A percentile compares a stretch with the other conserved stretches of the same genome.
These are phyloP conservation scores for Halichoeres trimaculatus DNA, from an alignment of 2,113 vertebrate species.

Conservation along the genomic window DNA sequence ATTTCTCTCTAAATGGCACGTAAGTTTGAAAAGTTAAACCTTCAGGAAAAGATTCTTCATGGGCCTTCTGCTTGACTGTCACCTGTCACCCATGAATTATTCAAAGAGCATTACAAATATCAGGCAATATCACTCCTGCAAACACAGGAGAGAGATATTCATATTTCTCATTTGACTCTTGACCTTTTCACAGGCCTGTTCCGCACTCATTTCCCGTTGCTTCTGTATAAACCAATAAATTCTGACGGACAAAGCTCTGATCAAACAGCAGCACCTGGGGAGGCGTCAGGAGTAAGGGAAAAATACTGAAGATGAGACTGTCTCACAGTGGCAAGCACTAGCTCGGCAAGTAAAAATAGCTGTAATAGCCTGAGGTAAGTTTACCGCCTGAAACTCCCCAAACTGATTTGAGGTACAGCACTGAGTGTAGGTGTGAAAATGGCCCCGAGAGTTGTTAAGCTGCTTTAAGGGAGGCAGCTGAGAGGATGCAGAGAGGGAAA, in stretches of 20 bases:
- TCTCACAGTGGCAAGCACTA: conserved; percentile 63
- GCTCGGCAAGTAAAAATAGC: conserved; percentile 73
- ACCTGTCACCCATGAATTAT: conserved; percentile 61
- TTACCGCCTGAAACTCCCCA: conserved; percentile 72
- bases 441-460: conserved; percentile 69
- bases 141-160: conserved; percentile 70
- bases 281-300: conserved; percentile 33
- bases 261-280: conserved; percentile 69
- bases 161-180: conserved; percentile 77
- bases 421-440: conserved; percentile 70
- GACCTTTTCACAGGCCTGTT: conserved; percentile 77
- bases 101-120: conserved; percentile 70
- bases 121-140: conserved; percentile 68
- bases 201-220: conserved; percentile 71
- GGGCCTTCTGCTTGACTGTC: conserved; percentile 54
- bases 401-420: conserved; percentile 73
- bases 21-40: conserved; percentile 39
- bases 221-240: conserved; percentile 77
- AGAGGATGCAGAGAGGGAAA: conserved; percentile 47
- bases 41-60: conserved; percentile 38
- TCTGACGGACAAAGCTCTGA: conserved; percentile 74
- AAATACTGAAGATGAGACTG: conserved; percentile 62
- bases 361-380: conserved; percentile 71
- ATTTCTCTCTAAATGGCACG: not conserved
- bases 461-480: conserved; percentile 55